Evolutionary conservation across 2,113 vertebrate genomes (phyloP), one percentile per base, ranked within the genome.

Genomic region (Pluvialis apricaria): DNA sequence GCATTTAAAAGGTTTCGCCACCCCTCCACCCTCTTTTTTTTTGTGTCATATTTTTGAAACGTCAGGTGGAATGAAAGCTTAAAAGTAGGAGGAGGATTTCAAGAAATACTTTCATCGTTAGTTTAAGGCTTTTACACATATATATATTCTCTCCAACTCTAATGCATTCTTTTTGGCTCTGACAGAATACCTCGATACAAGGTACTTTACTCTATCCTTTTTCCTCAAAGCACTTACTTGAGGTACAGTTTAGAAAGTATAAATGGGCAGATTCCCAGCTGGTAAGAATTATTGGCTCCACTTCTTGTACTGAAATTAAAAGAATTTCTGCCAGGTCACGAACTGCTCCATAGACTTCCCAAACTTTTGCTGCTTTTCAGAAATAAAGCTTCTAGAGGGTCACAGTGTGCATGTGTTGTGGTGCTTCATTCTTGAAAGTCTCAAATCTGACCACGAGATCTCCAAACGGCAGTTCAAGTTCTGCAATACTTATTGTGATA

Each of bases 51-150:
- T 34, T 89, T 11, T 58, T 85, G 88, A 97, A 96, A 94, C 87
- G 75, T 91, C 80, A 84, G 64, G 55, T 57, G 58, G 26, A 79
- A 89, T 78, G 80, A 88, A 83, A 86, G 22, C 80, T 82, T 79
- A 40, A 76, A 73, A 75, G 83, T 32, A 86, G 85, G 6, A 95
- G n/a, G 12, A 82, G 42, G 82, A 73, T 85, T 93, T 88, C 26
- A 70, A 90, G 16, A 87, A 94, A 76, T 81, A 82, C 10, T 83
- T 84, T 95, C 62, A 60, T 34, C 40, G 15, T 54, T 73, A 86
- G 40, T 91, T 96, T 61, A 71, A 96, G 69, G 55, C 47, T 96
- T 96, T 95, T 77, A 72, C n/a, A 12, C n/a, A 12, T 75, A 42
- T 10, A 17, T 57, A 36, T 78, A 94, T 80, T 88, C 78, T 90